phyloP scores from a whole-genome alignment of 2,888 invertebrate genomes.

The Cordilura impudica region DNA sequence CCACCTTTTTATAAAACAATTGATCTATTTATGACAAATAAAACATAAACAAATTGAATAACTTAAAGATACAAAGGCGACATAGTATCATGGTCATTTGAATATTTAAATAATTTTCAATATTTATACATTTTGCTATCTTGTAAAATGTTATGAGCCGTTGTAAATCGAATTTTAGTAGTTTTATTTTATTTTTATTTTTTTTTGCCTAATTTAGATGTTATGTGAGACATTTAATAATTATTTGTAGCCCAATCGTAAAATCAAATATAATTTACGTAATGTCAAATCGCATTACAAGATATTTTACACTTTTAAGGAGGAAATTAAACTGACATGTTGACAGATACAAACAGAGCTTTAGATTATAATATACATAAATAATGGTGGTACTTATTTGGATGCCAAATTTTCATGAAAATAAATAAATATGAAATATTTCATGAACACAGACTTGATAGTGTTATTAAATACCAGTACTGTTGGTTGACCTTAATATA shows the following conservation, averaged over 20 bases:
- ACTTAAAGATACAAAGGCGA: neutral
- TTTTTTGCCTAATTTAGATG: conserved; percentile 10
- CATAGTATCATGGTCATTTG: neutral
- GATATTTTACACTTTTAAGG: conserved; percentile 34
- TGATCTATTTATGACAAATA: conserved; percentile 46
- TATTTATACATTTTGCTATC: neutral
- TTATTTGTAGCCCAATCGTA: neutral
- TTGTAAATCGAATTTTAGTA: neutral
- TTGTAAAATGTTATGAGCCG: neutral
- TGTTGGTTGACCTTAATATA: no score
- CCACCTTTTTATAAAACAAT: conserved; percentile 1
- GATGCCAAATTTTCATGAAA: no score
- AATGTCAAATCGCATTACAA: conserved; percentile 23
- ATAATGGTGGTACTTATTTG: neutral
- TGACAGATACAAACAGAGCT: conserved; percentile 41
- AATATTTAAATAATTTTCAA: neutral
- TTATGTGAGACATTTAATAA: conserved; percentile 8
- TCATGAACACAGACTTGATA: no score
- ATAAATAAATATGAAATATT: no score
- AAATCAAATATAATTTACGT: conserved; percentile 4
- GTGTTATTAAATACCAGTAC: no score
- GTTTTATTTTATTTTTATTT: neutral
- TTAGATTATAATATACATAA: neutral
- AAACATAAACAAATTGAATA: neutral
- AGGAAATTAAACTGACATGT: conserved; percentile 59